Percentiles rank a stretch among this genome's conserved stretches.
Conservation (phyloP, 2,113 vertebrate species). For the Callipepla californica region DNA sequence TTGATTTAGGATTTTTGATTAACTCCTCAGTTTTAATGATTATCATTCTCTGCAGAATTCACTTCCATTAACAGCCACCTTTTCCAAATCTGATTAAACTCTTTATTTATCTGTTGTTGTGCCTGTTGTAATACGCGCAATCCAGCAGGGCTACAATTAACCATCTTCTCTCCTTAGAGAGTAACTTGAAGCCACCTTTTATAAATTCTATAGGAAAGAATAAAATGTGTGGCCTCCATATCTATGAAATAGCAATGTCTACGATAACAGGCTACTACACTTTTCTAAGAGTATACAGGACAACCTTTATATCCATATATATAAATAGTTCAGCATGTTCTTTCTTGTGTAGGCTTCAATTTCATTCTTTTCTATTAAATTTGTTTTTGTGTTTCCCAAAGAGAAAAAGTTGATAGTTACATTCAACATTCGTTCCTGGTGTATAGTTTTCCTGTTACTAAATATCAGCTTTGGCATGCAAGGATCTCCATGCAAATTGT, state of each 20-base stretch:
- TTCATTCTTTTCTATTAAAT: background rate
- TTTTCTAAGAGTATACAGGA: background rate
- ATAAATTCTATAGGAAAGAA: slow-evolving; percentile 44
- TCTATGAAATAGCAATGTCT: slow-evolving; percentile 6
- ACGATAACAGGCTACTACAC: background rate
- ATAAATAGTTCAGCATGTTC: background rate
- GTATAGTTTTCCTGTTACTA: background rate
- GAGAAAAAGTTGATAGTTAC: background rate
- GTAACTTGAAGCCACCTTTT: slow-evolving; percentile 61
- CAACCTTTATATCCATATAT: background rate
- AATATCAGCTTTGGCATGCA: background rate
- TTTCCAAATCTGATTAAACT: slow-evolving; percentile 73
- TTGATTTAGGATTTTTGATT: slow-evolving; percentile 70
- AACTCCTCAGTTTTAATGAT: slow-evolving; percentile 75
- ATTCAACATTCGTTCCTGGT: background rate
- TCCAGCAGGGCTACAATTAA: slow-evolving; percentile 73
- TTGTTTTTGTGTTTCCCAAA: background rate
- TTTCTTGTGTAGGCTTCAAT: background rate
- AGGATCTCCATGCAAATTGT: background rate
- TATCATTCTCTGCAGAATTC: slow-evolving; percentile 72
- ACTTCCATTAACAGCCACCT: slow-evolving; percentile 71
- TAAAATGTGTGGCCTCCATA: slow-evolving; percentile 55
- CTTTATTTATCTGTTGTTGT: slow-evolving; percentile 72
- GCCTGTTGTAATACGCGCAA: slow-evolving; percentile 60
- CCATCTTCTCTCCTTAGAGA: slow-evolving; percentile 48